Conservation (phyloP, 2,888 invertebrate species). For the Limnephilus lunatus region DNA sequence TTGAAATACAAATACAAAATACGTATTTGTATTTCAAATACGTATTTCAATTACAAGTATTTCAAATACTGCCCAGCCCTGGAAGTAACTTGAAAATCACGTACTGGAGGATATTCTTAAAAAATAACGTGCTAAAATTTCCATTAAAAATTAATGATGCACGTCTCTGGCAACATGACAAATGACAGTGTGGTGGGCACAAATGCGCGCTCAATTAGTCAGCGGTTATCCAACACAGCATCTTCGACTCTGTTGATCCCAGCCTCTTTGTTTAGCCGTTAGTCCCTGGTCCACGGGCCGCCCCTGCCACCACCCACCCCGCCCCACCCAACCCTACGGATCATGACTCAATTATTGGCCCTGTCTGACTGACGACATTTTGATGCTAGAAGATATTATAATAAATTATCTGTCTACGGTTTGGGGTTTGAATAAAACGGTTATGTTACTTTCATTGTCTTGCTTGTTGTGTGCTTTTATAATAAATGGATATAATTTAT, state of each 20-base stretch:
- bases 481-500: no score
- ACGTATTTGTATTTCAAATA: no score
- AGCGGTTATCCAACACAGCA: slow-evolving; percentile 51
- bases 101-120: neutral
- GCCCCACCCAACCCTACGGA: neutral
- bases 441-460: no score
- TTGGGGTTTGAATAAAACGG: neutral
- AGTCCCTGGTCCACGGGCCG: neutral
- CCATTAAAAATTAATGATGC: neutral
- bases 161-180: slow-evolving; percentile 54
- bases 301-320: neutral
- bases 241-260: slow-evolving; percentile 9
- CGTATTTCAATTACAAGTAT: no score
- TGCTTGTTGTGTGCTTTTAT: no score
- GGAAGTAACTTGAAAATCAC: neutral
- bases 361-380: neutral
- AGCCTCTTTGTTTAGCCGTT: slow-evolving; percentile 37
- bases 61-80: no score
- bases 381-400: neutral
- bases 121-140: no score
- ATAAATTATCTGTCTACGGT: neutral
- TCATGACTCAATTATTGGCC: neutral
- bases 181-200: slow-evolving; percentile 56
- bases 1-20: no score
- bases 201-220: slow-evolving; percentile 64